A percentile compares a stretch with the other conserved stretches of the same genome.
These are phyloP conservation scores for Agrotis clavis DNA, from an alignment of 2,888 invertebrate species.

Conservation along the genomic window DNA sequence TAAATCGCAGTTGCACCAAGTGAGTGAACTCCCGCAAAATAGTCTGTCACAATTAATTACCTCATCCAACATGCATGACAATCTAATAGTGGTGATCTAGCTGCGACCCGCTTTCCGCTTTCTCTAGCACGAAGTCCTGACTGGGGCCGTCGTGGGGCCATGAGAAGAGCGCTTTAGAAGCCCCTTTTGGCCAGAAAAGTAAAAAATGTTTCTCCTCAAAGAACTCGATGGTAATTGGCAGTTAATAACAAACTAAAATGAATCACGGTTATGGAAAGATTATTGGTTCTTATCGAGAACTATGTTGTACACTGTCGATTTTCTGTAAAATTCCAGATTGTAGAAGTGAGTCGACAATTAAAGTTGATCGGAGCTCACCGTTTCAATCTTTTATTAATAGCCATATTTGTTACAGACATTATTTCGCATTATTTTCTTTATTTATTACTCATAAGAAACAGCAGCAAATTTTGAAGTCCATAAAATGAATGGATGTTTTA, in stretches of 20 bases:
- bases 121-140: slow-evolving; percentile 88
- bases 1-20: slow-evolving; percentile 37
- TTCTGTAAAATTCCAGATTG: not conserved
- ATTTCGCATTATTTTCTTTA: too few species aligned
- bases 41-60: slow-evolving; percentile 88
- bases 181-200: slow-evolving; percentile 1
- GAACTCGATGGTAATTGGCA: not conserved
- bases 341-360: not conserved
- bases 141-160: slow-evolving; percentile 73
- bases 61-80: slow-evolving; percentile 89
- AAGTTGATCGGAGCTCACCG: not conserved
- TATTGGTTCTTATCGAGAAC: not conserved
- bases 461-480: too few species aligned
- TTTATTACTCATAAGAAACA: too few species aligned
- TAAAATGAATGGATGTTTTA: not conserved
- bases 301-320: not conserved
- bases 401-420: not conserved
- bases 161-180: slow-evolving; percentile 56
- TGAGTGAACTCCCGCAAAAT: slow-evolving; percentile 74
- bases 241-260: not conserved
- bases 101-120: slow-evolving; percentile 89
- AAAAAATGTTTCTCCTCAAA: not conserved
- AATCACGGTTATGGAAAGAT: not conserved
- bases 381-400: not conserved
- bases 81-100: slow-evolving; percentile 89